Evolutionary conservation across 2,888 invertebrate species (phyloP), one percentile per base, ranked within the genome.

Genomic region (Anarsia innoxiella): DNA sequence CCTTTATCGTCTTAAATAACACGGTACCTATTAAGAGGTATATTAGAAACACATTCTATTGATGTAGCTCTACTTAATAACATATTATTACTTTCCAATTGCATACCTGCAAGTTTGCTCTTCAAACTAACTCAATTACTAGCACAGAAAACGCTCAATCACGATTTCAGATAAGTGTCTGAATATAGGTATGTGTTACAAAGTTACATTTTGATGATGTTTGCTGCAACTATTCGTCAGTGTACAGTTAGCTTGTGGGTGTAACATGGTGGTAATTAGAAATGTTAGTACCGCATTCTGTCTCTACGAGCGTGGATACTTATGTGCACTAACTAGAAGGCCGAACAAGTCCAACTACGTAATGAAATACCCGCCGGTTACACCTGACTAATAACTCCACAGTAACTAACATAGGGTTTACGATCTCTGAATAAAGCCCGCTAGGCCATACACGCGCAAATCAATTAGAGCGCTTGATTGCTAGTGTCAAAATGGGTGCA

Each of bases 191-290:
- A 44, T 45, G 40, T 49, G 42, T 48, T 51, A 51, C 51, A 49
- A 46, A 51, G 41, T 47, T 47, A 48, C 42, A 43, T 40, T 39
- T 38, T 31, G 27, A 37, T 34, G 30, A 35, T 37, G 23, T 34
- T 31, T 9, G 2, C 23, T 31, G 35, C 39, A 42, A 30, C n/a
- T 31, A 37, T 31, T 28, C 30, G 33, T 45, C 11, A 8, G 34
- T 45, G 40, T 50, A 55, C 55, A 51, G 56, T 56, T 56, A 53
- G 32, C 33, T 36, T 41, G 53, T 59, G 50, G 56, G 59, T 49
- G 57, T 55, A 53, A 52, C 49, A 44, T 53, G 46, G 58, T 55
- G 44, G 58, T 55, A 58, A 63, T 60, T 62, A 60, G 56, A 60
- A 57, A 53, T 51, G 46, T 48, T 46, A 43, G 40, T 44, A 41